Evolutionary conservation across 2,888 invertebrate genomes (phyloP), one percentile per base, ranked within the genome.

Genomic region (Pristionchus exspectatus): DNA sequence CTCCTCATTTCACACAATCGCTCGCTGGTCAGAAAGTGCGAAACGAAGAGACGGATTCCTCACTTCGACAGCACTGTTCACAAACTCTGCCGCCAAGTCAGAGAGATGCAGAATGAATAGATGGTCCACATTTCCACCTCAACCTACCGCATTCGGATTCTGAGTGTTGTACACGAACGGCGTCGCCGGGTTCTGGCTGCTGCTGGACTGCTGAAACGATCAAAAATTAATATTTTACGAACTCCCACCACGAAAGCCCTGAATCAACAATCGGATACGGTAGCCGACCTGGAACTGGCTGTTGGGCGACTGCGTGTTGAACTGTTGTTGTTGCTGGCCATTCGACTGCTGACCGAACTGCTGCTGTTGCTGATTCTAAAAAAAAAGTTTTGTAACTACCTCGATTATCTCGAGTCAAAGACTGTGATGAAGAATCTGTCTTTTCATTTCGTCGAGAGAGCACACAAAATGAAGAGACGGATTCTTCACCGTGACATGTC

Each of bases 131-230:
- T 59, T 24, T 24, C 59, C 14, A 59, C 3, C 16, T 14, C 0
- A 12, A 77, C 44, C 54, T 1, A 81, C 81, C 54, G 50, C 50
- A 54, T 81, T 81, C n/a, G 81, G 81, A 50, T 81, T 81, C 81
- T 54, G 81, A 5, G 81, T 81, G 50, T 81, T 81, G 50, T 81
- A 81, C n/a, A 81, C 81, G 81, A 81, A 81, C n/a, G 81, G 81
- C 12, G 81, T 81, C n/a, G 81, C 27, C 0, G 81, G 81, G 27
- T 54, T 81, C 50, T 81, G 81, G 21, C 10, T 33, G 77, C 30
- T 44, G 81, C 38, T 81, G 44, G 74, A 44, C 21, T 81, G 81
- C 81, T 81, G 81, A 50, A 44, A 77, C 12, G 44, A 66, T 66
- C 27, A n/a, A 66, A 5, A n/a, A 66, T 10, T 66, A 27, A 0